Percentiles rank a stretch among this genome's conserved stretches.
Conservation (phyloP, 2,888 invertebrate genomes). For the Heliconius hortense region DNA sequence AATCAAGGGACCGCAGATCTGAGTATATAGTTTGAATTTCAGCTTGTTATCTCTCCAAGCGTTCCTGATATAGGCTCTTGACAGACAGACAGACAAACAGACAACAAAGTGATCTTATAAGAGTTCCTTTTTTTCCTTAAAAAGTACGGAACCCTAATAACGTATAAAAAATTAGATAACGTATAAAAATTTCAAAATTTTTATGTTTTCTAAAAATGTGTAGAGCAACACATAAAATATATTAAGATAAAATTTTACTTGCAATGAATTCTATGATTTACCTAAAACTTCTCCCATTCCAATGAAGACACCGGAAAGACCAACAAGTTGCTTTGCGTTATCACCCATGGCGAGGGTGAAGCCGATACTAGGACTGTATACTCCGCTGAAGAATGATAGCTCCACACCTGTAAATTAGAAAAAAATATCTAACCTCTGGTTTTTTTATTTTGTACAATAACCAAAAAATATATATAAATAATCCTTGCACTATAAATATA, state of each 20-base stretch:
- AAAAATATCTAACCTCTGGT: background rate
- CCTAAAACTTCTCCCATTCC: conserved; percentile 97
- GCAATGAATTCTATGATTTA: conserved; percentile 56
- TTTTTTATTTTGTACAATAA: too few species aligned
- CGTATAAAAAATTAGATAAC: too few species aligned
- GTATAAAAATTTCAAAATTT: too few species aligned
- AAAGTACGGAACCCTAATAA: too few species aligned
- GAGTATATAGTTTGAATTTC: too few species aligned
- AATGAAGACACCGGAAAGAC: conserved; percentile 96
- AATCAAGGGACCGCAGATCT: too few species aligned
- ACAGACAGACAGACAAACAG: too few species aligned
- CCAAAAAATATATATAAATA: too few species aligned
- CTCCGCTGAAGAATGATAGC: conserved; percentile 97
- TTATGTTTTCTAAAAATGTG: background rate
- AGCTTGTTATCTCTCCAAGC: too few species aligned
- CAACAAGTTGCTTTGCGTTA: conserved; percentile 92
- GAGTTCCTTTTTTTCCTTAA: too few species aligned
- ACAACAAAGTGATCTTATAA: too few species aligned
- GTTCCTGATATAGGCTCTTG: too few species aligned
- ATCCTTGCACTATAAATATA: background rate
- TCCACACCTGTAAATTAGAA: conserved; percentile 86
- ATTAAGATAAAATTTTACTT: background rate
- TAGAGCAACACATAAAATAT: background rate
- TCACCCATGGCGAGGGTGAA: conserved; percentile 90
- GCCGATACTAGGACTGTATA: conserved; percentile 96